A percentile compares a stretch with the other conserved stretches of the same genome.
Conservation (phyloP, 1,140 invertebrate genomes). For the Rhizoglyphus robini region DNA sequence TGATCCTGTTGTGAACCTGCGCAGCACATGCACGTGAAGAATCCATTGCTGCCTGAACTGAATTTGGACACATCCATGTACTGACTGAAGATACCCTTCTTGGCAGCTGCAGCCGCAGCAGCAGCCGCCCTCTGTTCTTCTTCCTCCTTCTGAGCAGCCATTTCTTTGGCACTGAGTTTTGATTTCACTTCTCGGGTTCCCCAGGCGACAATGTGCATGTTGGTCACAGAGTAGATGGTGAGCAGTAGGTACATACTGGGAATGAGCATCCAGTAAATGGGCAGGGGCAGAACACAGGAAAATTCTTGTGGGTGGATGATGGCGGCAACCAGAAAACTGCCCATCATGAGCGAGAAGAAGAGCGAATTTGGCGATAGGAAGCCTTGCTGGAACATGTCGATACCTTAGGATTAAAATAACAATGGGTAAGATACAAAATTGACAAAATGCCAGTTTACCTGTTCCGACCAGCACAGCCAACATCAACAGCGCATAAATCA, state of each 20-base stretch:
- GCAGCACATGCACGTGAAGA: slow-evolving; percentile 17
- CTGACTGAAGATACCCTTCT: background rate
- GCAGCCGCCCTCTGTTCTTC: background rate
- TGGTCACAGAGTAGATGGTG: slow-evolving; percentile 94
- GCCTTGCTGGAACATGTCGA: slow-evolving; percentile 85
- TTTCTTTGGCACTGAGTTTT: background rate
- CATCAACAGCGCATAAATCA: slow-evolving; percentile 10
- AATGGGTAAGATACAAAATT: too few species aligned
- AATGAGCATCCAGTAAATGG: slow-evolving; percentile 89
- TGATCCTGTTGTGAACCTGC: background rate
- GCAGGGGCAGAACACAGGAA: slow-evolving; percentile 85
- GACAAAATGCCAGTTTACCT: too few species aligned
- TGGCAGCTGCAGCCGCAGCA: background rate
- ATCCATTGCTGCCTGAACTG: background rate
- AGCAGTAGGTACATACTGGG: slow-evolving; percentile 97
- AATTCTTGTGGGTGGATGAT: slow-evolving; percentile 96
- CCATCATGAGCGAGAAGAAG: slow-evolving; percentile 80
- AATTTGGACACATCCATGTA: background rate
- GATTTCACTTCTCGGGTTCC: slow-evolving; percentile 84
- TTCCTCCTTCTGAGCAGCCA: background rate
- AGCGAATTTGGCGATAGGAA: slow-evolving; percentile 90
- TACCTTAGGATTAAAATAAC: too few species aligned
- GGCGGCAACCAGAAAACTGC: slow-evolving; percentile 91
- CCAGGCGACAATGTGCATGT: slow-evolving; percentile 96
- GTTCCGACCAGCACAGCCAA: too few species aligned